Evolutionary conservation across 2,113 vertebrate genomes (phyloP), one percentile per base, ranked within the genome.

Genomic region (Brachyistius frenatus): DNA sequence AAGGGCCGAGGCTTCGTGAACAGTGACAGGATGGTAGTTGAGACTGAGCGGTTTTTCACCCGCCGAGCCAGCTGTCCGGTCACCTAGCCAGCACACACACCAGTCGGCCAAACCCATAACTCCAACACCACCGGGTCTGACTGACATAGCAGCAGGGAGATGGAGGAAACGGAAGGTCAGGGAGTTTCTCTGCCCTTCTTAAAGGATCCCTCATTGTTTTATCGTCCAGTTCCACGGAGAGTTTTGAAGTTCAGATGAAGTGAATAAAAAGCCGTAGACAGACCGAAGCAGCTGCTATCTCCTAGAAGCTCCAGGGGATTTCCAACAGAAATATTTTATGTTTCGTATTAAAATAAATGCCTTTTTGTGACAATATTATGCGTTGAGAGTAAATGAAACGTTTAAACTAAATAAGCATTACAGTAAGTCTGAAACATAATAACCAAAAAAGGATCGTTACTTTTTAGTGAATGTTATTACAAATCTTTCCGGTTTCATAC

Each of bases 181-280:
- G 76, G 84, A 92, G 89, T 91, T 93, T 85, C 61, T 89, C 74
- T 81, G 70, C 82, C 53, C 63, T 74, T 81, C 56, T 56, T 62
- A 10, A 60, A 76, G 61, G 69, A 78, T 67, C 79, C 67, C 44
- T 76, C 55, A 8, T 15, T 10, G 44, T 77, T 88, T 76, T 66
- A 83, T 76, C 55, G 30, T 77, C 69, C 76, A 53, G 23, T 54
- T 75, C 53, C 31, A 10, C 71, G 41, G 57, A 68, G 32, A 47
- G 68, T 75, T 47, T 23, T 60, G 44, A 77, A 71, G 80, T 62
- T 88, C 75, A 73, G 7, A 60, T 70, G 64, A 83, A 75, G 84
- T 82, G 69, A 80, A 80, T 44, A 15, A 50, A 50, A 33, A 73
- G 37, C 30, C 10, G 66, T 32, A 33, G 35, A 44, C 72, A 50